phyloP scores from a whole-genome alignment of 2,888 invertebrate genomes.

The Diaprepes abbreviatus region DNA sequence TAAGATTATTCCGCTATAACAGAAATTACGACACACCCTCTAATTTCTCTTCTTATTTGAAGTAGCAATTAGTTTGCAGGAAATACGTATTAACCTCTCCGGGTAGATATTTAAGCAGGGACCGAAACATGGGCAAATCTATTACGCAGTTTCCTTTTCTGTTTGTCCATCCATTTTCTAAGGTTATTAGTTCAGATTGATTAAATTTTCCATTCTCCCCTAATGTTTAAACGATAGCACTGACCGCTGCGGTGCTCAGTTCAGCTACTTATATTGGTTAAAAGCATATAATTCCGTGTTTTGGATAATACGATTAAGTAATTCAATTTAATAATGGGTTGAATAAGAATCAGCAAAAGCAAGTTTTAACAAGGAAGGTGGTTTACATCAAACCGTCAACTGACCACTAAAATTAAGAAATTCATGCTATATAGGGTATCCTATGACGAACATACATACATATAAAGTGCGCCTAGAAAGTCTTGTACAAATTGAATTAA shows the following conservation, averaged over 20 bases:
- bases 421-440: no score
- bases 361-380: no score
- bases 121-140: slow-evolving; percentile 16
- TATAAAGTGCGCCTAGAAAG: no score
- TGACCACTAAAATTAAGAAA: no score
- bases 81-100: slow-evolving; percentile 36
- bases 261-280: background rate
- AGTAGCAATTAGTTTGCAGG: slow-evolving; percentile 33
- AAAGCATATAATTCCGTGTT: no score
- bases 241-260: background rate
- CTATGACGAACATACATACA: no score
- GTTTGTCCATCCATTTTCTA: slow-evolving; percentile 40
- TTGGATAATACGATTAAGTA: no score
- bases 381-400: no score
- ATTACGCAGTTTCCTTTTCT: slow-evolving; percentile 25
- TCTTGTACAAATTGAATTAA: no score
- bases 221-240: background rate
- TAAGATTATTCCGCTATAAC: no score
- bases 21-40: background rate
- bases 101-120: slow-evolving; percentile 21
- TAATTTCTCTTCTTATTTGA: slow-evolving; percentile 18
- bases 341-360: no score
- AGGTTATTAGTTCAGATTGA: slow-evolving; percentile 32
- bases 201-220: slow-evolving; percentile 11
- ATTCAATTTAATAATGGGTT: no score